A percentile compares a stretch with the other conserved stretches of the same genome.
Evolutionary conservation across 2,113 vertebrate species (phyloP).

Genomic region (Vulpes lagopus): DNA sequence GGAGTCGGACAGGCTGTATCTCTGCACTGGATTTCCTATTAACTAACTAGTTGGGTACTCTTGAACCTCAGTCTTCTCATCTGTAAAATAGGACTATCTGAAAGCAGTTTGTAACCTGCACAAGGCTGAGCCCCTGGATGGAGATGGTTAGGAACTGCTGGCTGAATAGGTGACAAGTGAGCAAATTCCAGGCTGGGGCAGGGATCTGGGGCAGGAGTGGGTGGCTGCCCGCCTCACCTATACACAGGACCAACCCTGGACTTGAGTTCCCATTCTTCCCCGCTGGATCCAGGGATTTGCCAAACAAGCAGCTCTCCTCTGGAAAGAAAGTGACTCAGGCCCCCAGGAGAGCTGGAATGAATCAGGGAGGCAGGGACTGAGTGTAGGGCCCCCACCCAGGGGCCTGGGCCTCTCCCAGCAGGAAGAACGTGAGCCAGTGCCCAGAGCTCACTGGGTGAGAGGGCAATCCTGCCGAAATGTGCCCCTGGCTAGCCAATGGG

Average conservation of each 20-base stretch:
- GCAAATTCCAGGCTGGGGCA: slow-evolving; percentile 57
- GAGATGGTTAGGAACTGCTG: background rate
- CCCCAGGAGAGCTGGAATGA: slow-evolving; percentile 66
- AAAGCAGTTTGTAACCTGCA: background rate
- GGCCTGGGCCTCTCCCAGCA: slow-evolving; percentile 66
- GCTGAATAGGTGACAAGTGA: background rate
- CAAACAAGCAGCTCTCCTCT: slow-evolving; percentile 47
- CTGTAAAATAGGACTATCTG: background rate
- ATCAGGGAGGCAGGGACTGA: slow-evolving; percentile 73
- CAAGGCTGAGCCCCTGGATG: background rate
- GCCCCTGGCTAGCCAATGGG: slow-evolving; percentile 49
- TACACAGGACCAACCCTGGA: background rate
- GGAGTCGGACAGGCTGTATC: fast-evolving
- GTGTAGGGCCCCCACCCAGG: slow-evolving; percentile 63
- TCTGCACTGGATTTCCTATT: background rate
- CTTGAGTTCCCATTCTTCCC: background rate
- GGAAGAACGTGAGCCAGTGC: slow-evolving; percentile 27
- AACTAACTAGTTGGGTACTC: background rate
- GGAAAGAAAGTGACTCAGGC: slow-evolving; percentile 79
- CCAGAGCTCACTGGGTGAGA: slow-evolving; percentile 52
- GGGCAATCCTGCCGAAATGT: slow-evolving; percentile 38
- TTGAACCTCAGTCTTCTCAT: slow-evolving; percentile 2
- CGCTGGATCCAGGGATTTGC: slow-evolving; percentile 68
- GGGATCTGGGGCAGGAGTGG: slow-evolving; percentile 56
- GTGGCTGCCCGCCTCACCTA: slow-evolving; percentile 10